Evolutionary conservation across 2,888 invertebrate species (phyloP).

Genomic region (Ectemnius lituratus): DNA sequence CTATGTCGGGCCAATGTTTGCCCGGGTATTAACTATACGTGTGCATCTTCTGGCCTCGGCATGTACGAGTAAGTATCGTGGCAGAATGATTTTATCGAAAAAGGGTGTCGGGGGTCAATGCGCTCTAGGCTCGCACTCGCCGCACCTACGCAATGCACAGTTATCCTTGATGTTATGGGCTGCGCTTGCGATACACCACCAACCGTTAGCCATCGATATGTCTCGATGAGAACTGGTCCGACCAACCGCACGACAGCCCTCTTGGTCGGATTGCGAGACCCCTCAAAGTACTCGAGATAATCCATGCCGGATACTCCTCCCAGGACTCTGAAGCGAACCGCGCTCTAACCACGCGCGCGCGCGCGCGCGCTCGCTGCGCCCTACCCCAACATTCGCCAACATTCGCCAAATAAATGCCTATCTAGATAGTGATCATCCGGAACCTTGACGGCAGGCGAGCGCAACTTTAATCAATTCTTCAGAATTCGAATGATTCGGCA

Average conservation of each 20-base stretch:
- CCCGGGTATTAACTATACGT: not conserved
- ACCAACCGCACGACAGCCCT: not conserved
- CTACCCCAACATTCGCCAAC: conserved; percentile 17
- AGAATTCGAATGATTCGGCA: too few species aligned
- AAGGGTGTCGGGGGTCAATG: not conserved
- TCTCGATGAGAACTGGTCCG: not conserved
- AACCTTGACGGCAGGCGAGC: too few species aligned
- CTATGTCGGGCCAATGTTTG: not conserved
- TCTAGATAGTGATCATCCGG: too few species aligned
- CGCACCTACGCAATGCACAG: too few species aligned
- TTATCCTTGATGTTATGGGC: too few species aligned
- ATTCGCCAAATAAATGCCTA: too few species aligned
- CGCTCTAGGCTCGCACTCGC: not conserved
- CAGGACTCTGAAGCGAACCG: not conserved
- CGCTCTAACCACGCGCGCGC: not conserved
- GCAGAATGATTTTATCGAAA: too few species aligned
- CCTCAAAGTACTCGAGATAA: conserved; percentile 2
- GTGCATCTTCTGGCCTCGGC: too few species aligned
- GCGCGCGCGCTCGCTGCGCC: not conserved
- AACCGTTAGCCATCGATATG: too few species aligned
- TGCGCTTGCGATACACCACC: too few species aligned
- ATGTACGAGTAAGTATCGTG: too few species aligned
- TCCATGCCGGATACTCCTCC: not conserved
- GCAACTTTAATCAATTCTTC: too few species aligned
- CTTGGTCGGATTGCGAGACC: not conserved